Conservation (phyloP, 2,113 vertebrate genomes). For the Prionailurus viverrinus region DNA sequence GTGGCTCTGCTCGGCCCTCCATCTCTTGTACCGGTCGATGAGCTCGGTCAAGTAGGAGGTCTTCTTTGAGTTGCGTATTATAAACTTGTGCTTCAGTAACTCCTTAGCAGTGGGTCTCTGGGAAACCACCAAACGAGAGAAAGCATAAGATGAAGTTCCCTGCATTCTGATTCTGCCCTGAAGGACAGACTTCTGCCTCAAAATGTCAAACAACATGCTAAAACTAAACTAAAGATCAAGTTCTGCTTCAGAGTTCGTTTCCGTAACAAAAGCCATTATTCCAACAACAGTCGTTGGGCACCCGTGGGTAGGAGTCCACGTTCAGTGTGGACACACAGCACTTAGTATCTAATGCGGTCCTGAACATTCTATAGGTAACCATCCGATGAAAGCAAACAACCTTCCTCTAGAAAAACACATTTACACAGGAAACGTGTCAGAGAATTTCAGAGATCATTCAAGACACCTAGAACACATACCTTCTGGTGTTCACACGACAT, state of each 20-base stretch:
- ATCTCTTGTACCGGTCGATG: constrained; percentile 97
- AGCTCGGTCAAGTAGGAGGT: constrained; percentile 96
- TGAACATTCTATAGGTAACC: background rate
- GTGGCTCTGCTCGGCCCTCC: constrained; percentile 94
- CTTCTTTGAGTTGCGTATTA: constrained; percentile 95
- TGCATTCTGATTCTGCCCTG: background rate
- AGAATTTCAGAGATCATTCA: background rate
- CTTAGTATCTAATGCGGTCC: background rate
- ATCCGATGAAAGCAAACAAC: background rate
- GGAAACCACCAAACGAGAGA: background rate
- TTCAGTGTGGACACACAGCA: background rate
- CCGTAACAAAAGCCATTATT: background rate
- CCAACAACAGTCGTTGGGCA: accelerated
- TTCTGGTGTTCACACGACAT: background rate
- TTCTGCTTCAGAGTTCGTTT: background rate
- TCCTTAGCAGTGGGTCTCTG: constrained; percentile 98
- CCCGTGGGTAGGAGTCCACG: accelerated
- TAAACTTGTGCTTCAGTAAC: constrained; percentile 97
- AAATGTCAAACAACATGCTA: accelerated
- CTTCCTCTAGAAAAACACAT: background rate
- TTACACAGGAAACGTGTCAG: background rate
- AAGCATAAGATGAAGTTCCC: background rate
- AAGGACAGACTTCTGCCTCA: background rate
- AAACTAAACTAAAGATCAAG: accelerated
- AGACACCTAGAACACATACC: background rate